Percentiles rank a stretch among this genome's conserved stretches.
Evolutionary conservation across 2,888 invertebrate genomes (phyloP).

Genomic region (Volucella bombylans): DNA sequence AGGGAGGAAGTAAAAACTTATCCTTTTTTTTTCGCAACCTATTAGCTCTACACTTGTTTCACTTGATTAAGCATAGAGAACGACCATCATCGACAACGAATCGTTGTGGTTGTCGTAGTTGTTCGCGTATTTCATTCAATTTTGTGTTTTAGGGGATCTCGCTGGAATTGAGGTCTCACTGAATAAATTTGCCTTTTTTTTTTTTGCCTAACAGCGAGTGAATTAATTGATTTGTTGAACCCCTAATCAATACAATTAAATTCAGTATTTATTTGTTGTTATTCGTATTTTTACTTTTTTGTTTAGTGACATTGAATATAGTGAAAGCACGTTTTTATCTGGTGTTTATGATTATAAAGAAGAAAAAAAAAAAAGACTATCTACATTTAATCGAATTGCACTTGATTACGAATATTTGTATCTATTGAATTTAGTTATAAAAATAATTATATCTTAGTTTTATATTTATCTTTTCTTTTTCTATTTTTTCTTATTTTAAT

Average conservation of each 20-base stretch:
- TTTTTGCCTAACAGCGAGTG: slow-evolving; percentile 57
- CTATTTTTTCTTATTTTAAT: slow-evolving; percentile 18
- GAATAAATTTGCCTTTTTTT: slow-evolving; percentile 39
- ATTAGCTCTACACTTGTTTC: slow-evolving; percentile 61
- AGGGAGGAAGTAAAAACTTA: slow-evolving; percentile 73
- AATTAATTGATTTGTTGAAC: slow-evolving; percentile 72
- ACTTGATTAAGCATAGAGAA: slow-evolving; percentile 63
- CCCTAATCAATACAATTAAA: slow-evolving; percentile 70
- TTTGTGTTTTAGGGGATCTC: slow-evolving; percentile 43
- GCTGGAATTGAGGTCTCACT: slow-evolving; percentile 23
- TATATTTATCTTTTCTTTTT: slow-evolving; percentile 2
- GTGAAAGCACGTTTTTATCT: slow-evolving; percentile 43
- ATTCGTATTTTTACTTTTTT: too few species aligned
- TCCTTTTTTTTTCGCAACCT: slow-evolving; percentile 61
- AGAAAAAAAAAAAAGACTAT: neutral
- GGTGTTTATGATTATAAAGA: neutral
- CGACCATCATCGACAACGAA: slow-evolving; percentile 22
- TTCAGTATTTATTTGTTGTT: slow-evolving; percentile 48
- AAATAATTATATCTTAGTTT: neutral
- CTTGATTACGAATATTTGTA: slow-evolving; percentile 15
- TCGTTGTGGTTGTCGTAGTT: neutral
- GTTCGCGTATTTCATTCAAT: slow-evolving; percentile 40
- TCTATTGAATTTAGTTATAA: slow-evolving; percentile 62
- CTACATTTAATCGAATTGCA: slow-evolving; percentile 54
- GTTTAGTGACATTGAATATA: slow-evolving; percentile 31